phyloP scores from a whole-genome alignment of 1,140 invertebrate genomes.

The Aculops lycopersici region DNA sequence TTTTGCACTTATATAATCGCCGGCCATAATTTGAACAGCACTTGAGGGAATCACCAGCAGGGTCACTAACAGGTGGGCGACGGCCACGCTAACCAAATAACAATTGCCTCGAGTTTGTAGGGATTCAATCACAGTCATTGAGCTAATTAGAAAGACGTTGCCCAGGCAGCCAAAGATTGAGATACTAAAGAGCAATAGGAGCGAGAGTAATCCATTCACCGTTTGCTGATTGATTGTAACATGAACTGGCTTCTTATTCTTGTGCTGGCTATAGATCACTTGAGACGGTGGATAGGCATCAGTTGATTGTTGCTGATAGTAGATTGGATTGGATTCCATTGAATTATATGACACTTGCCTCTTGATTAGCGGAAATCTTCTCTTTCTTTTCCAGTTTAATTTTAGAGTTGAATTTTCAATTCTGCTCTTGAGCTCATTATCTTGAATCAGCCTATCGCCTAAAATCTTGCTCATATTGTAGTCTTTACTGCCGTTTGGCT shows the following conservation, averaged over 20 bases:
- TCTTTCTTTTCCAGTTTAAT: no score
- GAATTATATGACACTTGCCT: no score
- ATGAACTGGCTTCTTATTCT: slow-evolving; percentile 1
- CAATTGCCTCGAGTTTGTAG: slow-evolving; percentile 23
- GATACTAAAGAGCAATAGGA: slow-evolving; percentile 28
- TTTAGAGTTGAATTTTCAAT: no score
- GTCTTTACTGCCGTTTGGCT: no score
- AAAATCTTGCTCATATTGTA: no score
- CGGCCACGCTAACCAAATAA: slow-evolving; percentile 37
- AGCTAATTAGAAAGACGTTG: slow-evolving; percentile 38
- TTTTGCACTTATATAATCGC: slow-evolving; percentile 18
- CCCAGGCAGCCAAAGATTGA: slow-evolving; percentile 32
- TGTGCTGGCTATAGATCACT: background rate
- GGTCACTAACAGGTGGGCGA: slow-evolving; percentile 36
- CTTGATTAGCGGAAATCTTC: no score
- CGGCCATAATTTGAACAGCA: slow-evolving; percentile 26
- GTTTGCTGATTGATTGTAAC: slow-evolving; percentile 1
- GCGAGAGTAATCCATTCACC: slow-evolving; percentile 30
- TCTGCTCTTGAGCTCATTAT: no score
- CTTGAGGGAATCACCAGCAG: slow-evolving; percentile 33
- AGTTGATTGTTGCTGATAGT: no score
- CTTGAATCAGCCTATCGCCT: no score
- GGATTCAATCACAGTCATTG: slow-evolving; percentile 19
- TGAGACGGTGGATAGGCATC: no score
- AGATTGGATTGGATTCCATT: no score